These are phyloP conservation scores for Mylabris phalerata DNA, from an alignment of 1,140 invertebrate species.

Conservation along the genomic window DNA sequence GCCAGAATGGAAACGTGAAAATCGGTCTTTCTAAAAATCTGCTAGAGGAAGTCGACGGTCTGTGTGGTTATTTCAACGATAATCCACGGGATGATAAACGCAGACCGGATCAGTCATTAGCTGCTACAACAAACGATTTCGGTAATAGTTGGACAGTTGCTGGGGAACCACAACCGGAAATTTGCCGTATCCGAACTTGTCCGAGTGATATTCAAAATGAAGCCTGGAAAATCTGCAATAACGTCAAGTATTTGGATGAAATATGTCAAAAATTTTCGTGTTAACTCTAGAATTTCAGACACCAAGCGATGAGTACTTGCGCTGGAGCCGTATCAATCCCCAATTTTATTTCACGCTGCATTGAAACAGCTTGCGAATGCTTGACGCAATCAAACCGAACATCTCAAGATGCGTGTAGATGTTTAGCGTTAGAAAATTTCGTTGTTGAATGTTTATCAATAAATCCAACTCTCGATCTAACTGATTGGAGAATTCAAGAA, in stretches of 20 bases:
- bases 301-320: constrained; percentile 51
- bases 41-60: constrained; percentile 57
- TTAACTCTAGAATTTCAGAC: constrained; percentile 38
- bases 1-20: constrained; percentile 60
- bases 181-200: constrained; percentile 53
- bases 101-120: constrained; percentile 56
- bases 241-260: constrained; percentile 43
- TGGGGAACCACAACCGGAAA: constrained; percentile 36
- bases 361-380: constrained; percentile 68
- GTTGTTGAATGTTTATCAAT: constrained; percentile 63
- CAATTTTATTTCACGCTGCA: constrained; percentile 60
- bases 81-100: constrained; percentile 58
- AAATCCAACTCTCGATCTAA: constrained; percentile 54
- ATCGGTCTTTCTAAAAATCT: constrained; percentile 59
- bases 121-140: constrained; percentile 59
- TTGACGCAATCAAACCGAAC: constrained; percentile 38
- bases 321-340: constrained; percentile 50
- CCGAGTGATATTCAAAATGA: constrained; percentile 50
- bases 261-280: neutral
- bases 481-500: constrained; percentile 60
- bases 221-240: constrained; percentile 57
- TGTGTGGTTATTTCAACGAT: constrained; percentile 72
- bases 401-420: constrained; percentile 56
- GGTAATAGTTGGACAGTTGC: constrained; percentile 62
- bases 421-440: constrained; percentile 59